Base-by-base conservation (phyloP, 2,888 invertebrate genomes). In the Belgica antarctica region DNA sequence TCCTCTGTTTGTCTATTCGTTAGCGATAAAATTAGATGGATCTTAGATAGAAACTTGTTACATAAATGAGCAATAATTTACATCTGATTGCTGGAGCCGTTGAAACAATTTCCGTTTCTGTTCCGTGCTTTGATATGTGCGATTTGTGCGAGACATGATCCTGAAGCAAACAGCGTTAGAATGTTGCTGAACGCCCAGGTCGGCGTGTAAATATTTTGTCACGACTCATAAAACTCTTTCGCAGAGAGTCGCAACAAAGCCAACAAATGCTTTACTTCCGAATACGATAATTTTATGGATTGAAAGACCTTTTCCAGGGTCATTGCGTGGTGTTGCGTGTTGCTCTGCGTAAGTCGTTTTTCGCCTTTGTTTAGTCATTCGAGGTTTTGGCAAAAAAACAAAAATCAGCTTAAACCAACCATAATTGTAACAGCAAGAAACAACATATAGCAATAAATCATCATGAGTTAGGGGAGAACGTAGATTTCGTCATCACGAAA, bases 51-150 rank as follows among this genome's bases (percentile, higher is more conserved):
- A 4, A 22, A 3, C 52, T 4, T n/a, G 12, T 17, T 52, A 52
- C 52, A n/a, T 52, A 52, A 52, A 52, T 22, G 19, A 22, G 8
- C 52, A 52, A 52, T 52, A 52, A 52, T 52, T 52, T 52, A 52
- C 52, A 52, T 3, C 22, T 52, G 52, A 52, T 31, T 8, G 5
- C 5, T 22, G 2, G 12, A 52, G 52, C 10, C 3, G 41, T 52
- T 52, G 19, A 22, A 52, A 52, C 22, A 5, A 52, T 52, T 52
- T 52, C 52, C 52, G 52, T 52, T 52, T 22, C 1, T 5, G n/a
- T n/a, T n/a, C n/a, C n/a, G n/a, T n/a, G 1, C 3, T 52, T 17
- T 2, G 17, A 22, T 52, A 52, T 15, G 7, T 46, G n/a, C n/a
- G n/a, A n/a, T n/a, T n/a, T n/a, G n/a, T n/a, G n/a, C n/a, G n/a